Base-by-base conservation (phyloP, 2,888 invertebrate species). In the Pachycephus smyrnensis region DNA sequence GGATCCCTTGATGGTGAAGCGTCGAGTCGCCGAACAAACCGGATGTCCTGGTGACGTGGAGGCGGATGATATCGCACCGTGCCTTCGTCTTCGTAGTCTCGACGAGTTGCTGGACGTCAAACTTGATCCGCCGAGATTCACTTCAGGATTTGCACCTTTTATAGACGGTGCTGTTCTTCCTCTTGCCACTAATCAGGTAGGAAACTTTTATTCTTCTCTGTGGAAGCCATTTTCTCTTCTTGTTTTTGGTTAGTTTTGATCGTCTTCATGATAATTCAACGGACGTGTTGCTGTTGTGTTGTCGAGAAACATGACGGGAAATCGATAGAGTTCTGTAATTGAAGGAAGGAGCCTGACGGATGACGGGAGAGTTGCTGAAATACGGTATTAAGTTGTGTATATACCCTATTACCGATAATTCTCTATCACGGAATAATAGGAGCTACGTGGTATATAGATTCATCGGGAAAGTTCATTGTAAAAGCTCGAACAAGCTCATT, bases 111-210 rank as follows among this genome's bases (percentile, higher is more conserved):
- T 97, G 78, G 93, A 95, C 69, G 95, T 97, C 73, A 93, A 94
- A 86, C 93, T 97, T 77, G 96, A 97, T 87, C 95, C 96, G 55
- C 98, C 98, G 11, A 93, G 95, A 86, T 97, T 97, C 91, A 94
- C 98, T 77, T 95, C 97, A 68, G 97, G 97, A 33, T 98, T 98
- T 90, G 98, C 98, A n/a, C 98, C 98, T 3, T 98, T 98, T 90
- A 95, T 98, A 85, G 98, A 98, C 92, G 98, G 98, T 84, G 97
- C 97, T 36, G 96, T 97, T 82, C 94, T 97, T 84, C 94, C 91
- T 0, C 83, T 85, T 40, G 84, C 90, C 37, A 83, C 86, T 76
- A 84, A 82, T 77, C 90, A 88, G 88, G 91, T 90, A 73, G 23
- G 55, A 23, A 6, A 9, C 23, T 55, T 55, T 55, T 23, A 55